Conservation (phyloP, 2,797 vertebrate species). For the Thripadectes ignobilis region DNA sequence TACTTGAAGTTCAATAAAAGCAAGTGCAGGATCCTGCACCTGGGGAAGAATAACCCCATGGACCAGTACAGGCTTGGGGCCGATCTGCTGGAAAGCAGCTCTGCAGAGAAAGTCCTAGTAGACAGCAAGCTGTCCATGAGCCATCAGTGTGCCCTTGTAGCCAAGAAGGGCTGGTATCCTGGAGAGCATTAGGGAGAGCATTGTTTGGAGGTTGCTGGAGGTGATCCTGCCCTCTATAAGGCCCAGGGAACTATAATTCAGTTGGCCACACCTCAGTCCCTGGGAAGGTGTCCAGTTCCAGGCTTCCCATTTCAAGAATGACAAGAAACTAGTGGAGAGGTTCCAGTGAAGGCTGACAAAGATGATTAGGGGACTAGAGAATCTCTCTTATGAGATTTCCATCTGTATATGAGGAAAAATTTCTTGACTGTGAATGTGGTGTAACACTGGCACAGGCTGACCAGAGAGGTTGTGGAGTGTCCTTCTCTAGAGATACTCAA, state of each 20-base stretch:
- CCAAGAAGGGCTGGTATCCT: no score
- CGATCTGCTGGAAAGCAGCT: background rate
- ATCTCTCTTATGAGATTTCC: background rate
- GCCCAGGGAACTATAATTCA: background rate
- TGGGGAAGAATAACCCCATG: background rate
- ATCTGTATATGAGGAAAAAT: background rate
- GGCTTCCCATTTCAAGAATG: background rate
- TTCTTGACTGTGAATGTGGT: background rate
- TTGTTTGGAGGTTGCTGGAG: no score
- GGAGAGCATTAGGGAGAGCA: background rate
- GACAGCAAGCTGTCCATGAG: fast-evolving
- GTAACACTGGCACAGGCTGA: background rate
- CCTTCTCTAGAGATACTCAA: background rate
- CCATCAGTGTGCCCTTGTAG: no score
- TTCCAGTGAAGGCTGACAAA: fast-evolving
- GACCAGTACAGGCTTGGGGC: background rate
- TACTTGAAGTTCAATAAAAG: background rate
- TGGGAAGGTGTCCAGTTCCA: background rate
- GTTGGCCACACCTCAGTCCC: background rate
- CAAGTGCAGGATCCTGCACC: background rate
- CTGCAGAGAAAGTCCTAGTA: background rate
- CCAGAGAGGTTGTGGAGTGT: background rate
- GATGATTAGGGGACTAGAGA: background rate
- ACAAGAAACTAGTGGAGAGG: background rate
- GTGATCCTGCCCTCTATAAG: background rate